These are phyloP conservation scores for Dolichomitus sp. DNA, from an alignment of 2,888 invertebrate genomes.

Conservation along the genomic window DNA sequence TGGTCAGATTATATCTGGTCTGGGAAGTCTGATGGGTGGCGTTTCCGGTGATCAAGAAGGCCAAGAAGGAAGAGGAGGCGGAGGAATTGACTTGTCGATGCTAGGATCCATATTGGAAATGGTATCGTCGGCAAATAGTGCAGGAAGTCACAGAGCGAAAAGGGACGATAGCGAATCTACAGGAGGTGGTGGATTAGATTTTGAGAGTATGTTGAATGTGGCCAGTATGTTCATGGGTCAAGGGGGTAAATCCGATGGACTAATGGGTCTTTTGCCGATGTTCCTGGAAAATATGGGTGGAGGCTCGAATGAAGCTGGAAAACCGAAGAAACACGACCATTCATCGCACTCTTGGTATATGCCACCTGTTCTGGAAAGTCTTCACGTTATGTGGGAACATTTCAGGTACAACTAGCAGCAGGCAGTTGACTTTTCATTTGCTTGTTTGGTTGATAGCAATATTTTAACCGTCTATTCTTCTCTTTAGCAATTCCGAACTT, in stretches of 20 bases:
- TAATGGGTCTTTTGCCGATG: constrained; percentile 90
- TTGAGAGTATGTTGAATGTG: constrained; percentile 79
- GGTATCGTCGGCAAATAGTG: constrained; percentile 63
- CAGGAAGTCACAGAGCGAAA: constrained; percentile 50
- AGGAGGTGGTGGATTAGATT: constrained; percentile 73
- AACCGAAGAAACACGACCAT: constrained; percentile 89
- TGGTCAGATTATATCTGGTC: constrained; percentile 82
- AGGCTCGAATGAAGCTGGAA: constrained; percentile 89
- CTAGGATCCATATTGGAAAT: constrained; percentile 75
- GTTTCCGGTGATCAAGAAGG: constrained; percentile 68
- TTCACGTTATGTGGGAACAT: constrained; percentile 93
- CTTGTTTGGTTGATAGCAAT: not conserved
- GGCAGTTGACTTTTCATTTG: not conserved
- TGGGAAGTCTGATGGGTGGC: constrained; percentile 78
- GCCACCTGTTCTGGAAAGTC: constrained; percentile 90
- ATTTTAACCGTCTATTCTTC: not conserved
- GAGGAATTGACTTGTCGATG: constrained; percentile 77
- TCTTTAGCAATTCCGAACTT: constrained; percentile 90
- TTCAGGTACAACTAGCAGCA: constrained; percentile 86
- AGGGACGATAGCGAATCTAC: constrained; percentile 61
- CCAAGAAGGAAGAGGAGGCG: constrained; percentile 59
- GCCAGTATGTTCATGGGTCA: constrained; percentile 79
- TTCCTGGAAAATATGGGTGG: constrained; percentile 90
- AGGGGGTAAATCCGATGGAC: constrained; percentile 86
- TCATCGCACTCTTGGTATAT: constrained; percentile 91